Base-by-base conservation (phyloP, 2,113 vertebrate species). In the Chelonoidis abingdonii region DNA sequence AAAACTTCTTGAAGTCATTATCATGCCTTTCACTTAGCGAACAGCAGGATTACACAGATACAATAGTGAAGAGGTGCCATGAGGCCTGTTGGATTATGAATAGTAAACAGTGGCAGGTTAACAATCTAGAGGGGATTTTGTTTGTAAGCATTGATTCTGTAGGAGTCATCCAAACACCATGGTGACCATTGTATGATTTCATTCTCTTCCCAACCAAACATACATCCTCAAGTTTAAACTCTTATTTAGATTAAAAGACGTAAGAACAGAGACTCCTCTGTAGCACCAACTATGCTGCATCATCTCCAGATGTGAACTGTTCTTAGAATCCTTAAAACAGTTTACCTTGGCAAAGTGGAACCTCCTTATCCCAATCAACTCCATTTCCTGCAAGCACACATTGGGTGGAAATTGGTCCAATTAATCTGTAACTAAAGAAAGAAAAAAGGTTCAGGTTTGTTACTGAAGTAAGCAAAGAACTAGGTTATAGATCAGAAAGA, bases 341-440 rank as follows among this genome's bases (percentile, higher is more conserved):
- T 93, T 97, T 97, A 97, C 97, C 5, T 1, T 3, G 1, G 5
- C 96, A 97, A 59, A 1, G 0, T 11, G 96, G 96, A 87, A 38
- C 1, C 0, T 29, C 0, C 0, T 0, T 0, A 11, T 4, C 0
- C 97, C 97, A 97, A 3, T 0, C 0, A 49, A 94, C 94, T 0
- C 2, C 13, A 2, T 2, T 38, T 12, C 0, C 29, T 0, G 0
- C 0, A 47, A 95, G 5, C 0, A n/a, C 0, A 4, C 97, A 97
- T 1, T 10, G 4, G 0, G 44, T 31, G 21, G 50, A 22, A 0
- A 10, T 0, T 0, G 3, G 0, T 57, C 96, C 96, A 35, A 95
- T 1, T 10, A 93, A 49, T 2, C 41, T 90, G 89, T 86, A 96
- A 91, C 97, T 97, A 84, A 52, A 41, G 9, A 50, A 25, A 88